phyloP scores from a whole-genome alignment of 1,140 invertebrate genomes.

The Sitodiplosis mosellana region DNA sequence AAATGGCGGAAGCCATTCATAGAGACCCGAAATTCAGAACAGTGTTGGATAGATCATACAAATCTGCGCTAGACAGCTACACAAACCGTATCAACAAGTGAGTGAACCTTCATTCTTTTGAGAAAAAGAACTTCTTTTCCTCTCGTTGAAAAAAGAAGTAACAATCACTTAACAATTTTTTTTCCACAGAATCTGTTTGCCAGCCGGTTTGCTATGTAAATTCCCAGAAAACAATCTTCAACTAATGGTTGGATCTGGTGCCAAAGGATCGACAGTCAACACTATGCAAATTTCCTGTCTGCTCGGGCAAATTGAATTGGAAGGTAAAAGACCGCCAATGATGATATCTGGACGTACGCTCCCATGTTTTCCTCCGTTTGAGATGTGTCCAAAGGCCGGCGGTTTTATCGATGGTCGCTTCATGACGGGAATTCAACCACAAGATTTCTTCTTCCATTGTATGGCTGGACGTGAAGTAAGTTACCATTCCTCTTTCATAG shows the following conservation, averaged over 20 bases:
- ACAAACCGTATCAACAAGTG: constrained; percentile 83
- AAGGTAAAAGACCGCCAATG: constrained; percentile 87
- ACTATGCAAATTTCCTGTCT: constrained; percentile 95
- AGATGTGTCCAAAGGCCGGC: constrained; percentile 78
- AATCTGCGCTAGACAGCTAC: constrained; percentile 55
- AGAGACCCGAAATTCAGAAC: constrained; percentile 59
- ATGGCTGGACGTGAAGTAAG: constrained; percentile 93
- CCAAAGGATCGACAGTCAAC: constrained; percentile 92
- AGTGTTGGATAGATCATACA: constrained; percentile 71
- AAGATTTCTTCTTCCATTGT: constrained; percentile 99
- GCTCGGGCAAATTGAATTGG: constrained; percentile 94
- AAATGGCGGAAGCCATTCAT: constrained; percentile 50
- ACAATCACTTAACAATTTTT: not conserved
- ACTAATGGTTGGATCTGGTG: constrained; percentile 94
- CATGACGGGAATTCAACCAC: constrained; percentile 90
- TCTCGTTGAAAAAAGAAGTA: not conserved
- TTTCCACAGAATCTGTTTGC: constrained; percentile 43
- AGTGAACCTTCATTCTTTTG: constrained; percentile 3
- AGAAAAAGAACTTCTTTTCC: not conserved
- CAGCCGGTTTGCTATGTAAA: constrained; percentile 58
- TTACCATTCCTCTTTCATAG: not conserved
- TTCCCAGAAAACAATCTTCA: constrained; percentile 95
- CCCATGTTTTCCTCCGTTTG: constrained; percentile 84
- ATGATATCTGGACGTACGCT: constrained; percentile 86
- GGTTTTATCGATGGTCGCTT: constrained; percentile 94